phyloP scores from a whole-genome alignment of 2,797 vertebrate genomes.

The Sciaenops ocellatus region DNA sequence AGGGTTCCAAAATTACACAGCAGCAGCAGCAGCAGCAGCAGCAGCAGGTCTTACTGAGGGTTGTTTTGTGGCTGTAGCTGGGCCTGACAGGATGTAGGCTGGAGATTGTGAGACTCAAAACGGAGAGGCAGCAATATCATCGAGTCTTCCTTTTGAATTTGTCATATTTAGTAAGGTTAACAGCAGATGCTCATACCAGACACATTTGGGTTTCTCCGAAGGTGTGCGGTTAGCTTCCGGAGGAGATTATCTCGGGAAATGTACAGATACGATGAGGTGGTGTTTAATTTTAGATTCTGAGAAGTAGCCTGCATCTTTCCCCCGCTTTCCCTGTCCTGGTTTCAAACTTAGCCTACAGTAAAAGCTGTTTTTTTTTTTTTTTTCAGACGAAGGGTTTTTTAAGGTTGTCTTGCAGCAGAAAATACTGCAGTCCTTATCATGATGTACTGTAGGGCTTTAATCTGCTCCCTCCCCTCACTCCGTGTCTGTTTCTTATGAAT shows the following conservation, averaged over 20 bases:
- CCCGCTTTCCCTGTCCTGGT: slow-evolving; percentile 23
- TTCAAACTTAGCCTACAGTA: slow-evolving; percentile 34
- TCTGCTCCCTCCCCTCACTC: slow-evolving; percentile 60
- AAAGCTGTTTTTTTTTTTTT: slow-evolving; percentile 49
- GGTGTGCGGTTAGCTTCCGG: slow-evolving; percentile 12
- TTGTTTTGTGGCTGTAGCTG: slow-evolving; percentile 30
- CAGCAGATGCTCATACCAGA: slow-evolving; percentile 38
- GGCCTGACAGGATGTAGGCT: slow-evolving; percentile 37
- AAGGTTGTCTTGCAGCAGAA: slow-evolving; percentile 70
- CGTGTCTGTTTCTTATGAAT: slow-evolving; percentile 70
- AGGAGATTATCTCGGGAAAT: slow-evolving; percentile 29
- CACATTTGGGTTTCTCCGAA: slow-evolving; percentile 40
- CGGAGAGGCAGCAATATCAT: slow-evolving; percentile 79
- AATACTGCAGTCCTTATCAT: slow-evolving; percentile 76
- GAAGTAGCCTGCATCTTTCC: slow-evolving; percentile 44
- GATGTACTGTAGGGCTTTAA: slow-evolving; percentile 70
- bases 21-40: slow-evolving; percentile 21
- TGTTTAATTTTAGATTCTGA: slow-evolving; percentile 53
- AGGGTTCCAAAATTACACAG: slow-evolving; percentile 50
- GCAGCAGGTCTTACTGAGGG: slow-evolving; percentile 40
- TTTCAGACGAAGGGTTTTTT: slow-evolving; percentile 56
- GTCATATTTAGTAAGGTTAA: slow-evolving; percentile 53
- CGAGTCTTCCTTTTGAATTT: slow-evolving; percentile 79
- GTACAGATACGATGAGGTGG: slow-evolving; percentile 50
- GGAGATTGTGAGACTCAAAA: slow-evolving; percentile 56